Percentiles rank a stretch among this genome's conserved stretches.
Conservation (phyloP, 2,888 invertebrate genomes). For the Thyatira batis region DNA sequence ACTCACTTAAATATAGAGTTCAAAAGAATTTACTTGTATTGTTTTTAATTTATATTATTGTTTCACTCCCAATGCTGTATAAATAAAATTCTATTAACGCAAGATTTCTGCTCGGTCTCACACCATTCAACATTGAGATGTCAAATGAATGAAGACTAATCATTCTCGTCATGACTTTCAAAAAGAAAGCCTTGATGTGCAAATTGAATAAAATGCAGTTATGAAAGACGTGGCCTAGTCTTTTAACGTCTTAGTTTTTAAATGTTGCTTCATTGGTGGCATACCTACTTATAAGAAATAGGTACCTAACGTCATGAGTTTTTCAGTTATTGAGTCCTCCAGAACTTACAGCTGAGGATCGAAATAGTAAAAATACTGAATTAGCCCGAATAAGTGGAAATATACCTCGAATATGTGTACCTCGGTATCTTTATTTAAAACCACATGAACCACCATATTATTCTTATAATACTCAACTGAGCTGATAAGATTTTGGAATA, state of each 20-base stretch:
- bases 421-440: too few species aligned
- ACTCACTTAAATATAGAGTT: slow-evolving; percentile 19
- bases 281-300: neutral
- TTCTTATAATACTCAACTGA: too few species aligned
- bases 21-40: slow-evolving; percentile 27
- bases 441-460: too few species aligned
- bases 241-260: neutral
- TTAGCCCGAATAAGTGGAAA: too few species aligned
- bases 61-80: slow-evolving; percentile 27
- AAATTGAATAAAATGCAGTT: slow-evolving; percentile 67
- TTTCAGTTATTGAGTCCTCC: too few species aligned
- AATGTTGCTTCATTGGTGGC: neutral
- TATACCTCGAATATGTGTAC: too few species aligned
- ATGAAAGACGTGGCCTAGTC: slow-evolving; percentile 6
- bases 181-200: slow-evolving; percentile 63
- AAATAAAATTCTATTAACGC: slow-evolving; percentile 26
- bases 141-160: slow-evolving; percentile 79
- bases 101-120: slow-evolving; percentile 60
- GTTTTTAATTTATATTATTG: slow-evolving; percentile 31
- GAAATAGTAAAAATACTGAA: too few species aligned
- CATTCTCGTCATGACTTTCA: slow-evolving; percentile 69
- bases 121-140: slow-evolving; percentile 68
- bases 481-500: too few species aligned
- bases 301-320: too few species aligned
- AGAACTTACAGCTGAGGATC: too few species aligned